These are phyloP conservation scores for Discoglossus pictus DNA, from an alignment of 2,797 vertebrate genomes.

Conservation along the genomic window DNA sequence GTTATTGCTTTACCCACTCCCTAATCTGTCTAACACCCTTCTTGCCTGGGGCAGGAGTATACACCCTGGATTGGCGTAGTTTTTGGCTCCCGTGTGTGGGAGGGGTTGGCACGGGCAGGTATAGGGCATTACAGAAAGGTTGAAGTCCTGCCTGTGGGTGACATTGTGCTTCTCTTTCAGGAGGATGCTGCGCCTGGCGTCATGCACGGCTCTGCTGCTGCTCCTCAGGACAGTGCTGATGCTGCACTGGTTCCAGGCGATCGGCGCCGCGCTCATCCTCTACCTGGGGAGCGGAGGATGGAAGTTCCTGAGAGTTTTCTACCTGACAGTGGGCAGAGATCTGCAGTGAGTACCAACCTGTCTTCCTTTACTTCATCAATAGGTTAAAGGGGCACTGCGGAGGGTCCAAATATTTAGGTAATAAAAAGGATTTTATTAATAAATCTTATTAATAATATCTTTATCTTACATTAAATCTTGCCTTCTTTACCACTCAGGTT, in stretches of 20 bases:
- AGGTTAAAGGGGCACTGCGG: not conserved
- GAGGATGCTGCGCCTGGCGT: slow-evolving; percentile 82
- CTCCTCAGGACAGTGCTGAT: slow-evolving; percentile 79
- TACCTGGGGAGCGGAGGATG: slow-evolving; percentile 91
- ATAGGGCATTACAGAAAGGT: not conserved
- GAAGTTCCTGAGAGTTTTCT: slow-evolving; percentile 80
- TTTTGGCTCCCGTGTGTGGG: slow-evolving; percentile 5
- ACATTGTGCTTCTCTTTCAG: slow-evolving; percentile 23
- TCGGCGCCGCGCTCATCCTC: slow-evolving; percentile 80
- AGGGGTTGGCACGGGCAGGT: not conserved
- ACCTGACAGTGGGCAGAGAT: slow-evolving; percentile 86
- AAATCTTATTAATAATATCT: too few species aligned
- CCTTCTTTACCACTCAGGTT: too few species aligned
- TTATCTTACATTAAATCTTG: too few species aligned
- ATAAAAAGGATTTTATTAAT: too few species aligned
- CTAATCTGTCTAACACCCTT: too few species aligned
- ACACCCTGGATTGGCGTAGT: too few species aligned
- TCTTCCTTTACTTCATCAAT: not conserved
- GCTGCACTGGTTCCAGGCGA: slow-evolving; percentile 86
- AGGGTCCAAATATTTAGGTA: too few species aligned
- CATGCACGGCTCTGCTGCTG: slow-evolving; percentile 80
- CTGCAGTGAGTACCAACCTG: slow-evolving; percentile 77
- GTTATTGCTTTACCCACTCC: too few species aligned
- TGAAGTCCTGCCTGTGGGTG: not conserved
- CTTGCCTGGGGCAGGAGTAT: too few species aligned